Conservation (phyloP, 2,113 vertebrate genomes). For the Numenius arquata region DNA sequence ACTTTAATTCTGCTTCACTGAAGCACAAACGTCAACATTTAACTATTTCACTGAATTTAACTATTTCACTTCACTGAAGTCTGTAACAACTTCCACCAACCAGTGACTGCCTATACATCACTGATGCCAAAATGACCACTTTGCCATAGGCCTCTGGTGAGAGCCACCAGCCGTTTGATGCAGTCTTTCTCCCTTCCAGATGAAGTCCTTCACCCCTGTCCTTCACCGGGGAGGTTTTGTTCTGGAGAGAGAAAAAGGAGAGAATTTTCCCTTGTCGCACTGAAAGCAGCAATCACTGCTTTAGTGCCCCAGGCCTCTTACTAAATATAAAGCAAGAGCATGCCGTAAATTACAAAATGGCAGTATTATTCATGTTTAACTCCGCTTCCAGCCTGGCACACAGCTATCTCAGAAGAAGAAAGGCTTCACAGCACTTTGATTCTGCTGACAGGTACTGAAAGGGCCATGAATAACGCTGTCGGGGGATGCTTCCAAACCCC, state of each 20-base stretch:
- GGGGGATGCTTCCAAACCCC: background rate
- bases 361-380: background rate
- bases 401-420: background rate
- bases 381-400: background rate
- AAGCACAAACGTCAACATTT: background rate
- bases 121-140: background rate
- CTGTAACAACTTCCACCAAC: background rate
- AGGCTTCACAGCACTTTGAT: accelerated
- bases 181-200: no score
- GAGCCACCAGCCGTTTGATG: no score
- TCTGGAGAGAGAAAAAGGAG: background rate
- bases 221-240: background rate
- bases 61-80: background rate
- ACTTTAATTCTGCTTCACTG: background rate
- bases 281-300: background rate
- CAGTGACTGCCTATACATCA: no score
- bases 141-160: background rate
- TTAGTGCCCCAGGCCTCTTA: background rate
- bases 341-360: accelerated
- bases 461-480: background rate
- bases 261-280: background rate
- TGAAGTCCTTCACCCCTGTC: no score
- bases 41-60: background rate
- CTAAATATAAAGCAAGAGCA: background rate
- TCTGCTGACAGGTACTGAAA: background rate